Base-by-base conservation (phyloP, 2,888 invertebrate genomes). In the Camptogramma bilineatum region DNA sequence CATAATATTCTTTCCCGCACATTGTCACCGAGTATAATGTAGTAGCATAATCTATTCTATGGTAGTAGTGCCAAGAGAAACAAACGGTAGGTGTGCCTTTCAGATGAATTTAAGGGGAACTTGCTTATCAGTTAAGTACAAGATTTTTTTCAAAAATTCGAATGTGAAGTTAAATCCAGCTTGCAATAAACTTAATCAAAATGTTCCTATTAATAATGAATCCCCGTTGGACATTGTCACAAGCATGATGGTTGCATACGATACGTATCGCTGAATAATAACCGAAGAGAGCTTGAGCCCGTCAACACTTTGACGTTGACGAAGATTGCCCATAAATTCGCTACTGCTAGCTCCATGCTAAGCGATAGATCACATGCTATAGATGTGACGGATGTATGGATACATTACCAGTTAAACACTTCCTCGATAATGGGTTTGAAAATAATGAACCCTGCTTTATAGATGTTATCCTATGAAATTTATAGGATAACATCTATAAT, bases 261-360 rank as follows among this genome's bases (percentile, higher is more conserved):
- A 72, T 70, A 67, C 66, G 56, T 59, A 63, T 71, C 58, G 54
- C 62, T 71, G 70, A 72, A 70, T 73, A 70, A 73, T 73, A 70
- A 66, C 68, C 62, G 51, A 53, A 64, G 24, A 58, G 57, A 53
- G 62, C 64, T 56, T 56, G 52, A 47, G 56, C 57, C 57, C 56
- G 63, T 66, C 66, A 57, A 55, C 66, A 62, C 70, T 13, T 52
- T 77, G 79, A 80, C 80, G 68, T 75, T 79, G 79, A 81, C 75
- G 79, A 76, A 82, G 76, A 78, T 76, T 76, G 73, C 69, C 77
- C 71, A 77, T 79, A 79, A 76, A 76, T 74, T 69, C 53, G 28
- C 50, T 42, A 52, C 58, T 66, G 57, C 55, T 59, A 47, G 34
- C 55, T 59, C 10, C 61, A 62, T 51, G 61, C 62, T 52, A 42